Evolutionary conservation across 2,113 vertebrate genomes (phyloP).

Genomic region (Platichthys stellatus): DNA sequence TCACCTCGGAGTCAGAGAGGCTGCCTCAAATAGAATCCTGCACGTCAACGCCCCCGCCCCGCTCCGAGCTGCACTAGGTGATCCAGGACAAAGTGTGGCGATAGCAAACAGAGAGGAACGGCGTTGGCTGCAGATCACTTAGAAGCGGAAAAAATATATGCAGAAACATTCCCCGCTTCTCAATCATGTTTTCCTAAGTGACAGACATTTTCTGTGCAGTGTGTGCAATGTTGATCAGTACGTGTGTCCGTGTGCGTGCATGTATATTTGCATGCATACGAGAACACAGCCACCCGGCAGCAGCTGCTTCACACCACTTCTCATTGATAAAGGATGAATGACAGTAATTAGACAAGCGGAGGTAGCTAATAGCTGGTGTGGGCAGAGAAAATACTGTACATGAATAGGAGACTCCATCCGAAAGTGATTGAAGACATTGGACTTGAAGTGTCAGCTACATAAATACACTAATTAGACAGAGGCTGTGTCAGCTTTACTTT

Average conservation of each 20-base stretch:
- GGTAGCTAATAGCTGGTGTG: conserved; percentile 74
- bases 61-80: not conserved
- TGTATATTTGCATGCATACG: conserved; percentile 47
- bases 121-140: conserved; percentile 37
- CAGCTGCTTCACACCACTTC: conserved; percentile 68
- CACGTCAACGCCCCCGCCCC: not conserved
- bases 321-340: conserved; percentile 79
- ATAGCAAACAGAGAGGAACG: conserved; percentile 24
- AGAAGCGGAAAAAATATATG: conserved; percentile 24
- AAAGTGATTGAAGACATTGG: conserved; percentile 72
- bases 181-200: conserved; percentile 12
- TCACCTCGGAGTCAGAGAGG: conserved; percentile 58
- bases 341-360: conserved; percentile 78
- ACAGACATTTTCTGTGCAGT: conserved; percentile 25
- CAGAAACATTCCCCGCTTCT: conserved; percentile 2
- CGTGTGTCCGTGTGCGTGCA: not conserved
- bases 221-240: conserved; percentile 6
- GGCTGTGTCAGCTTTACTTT: conserved; percentile 54
- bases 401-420: conserved; percentile 64
- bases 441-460: conserved; percentile 68
- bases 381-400: conserved; percentile 68
- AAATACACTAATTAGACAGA: conserved; percentile 73
- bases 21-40: conserved; percentile 53
- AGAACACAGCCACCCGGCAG: conserved; percentile 37
- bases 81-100: conserved; percentile 29